phyloP scores from a whole-genome alignment of 2,113 vertebrate genomes.

The Sorex fumeus region DNA sequence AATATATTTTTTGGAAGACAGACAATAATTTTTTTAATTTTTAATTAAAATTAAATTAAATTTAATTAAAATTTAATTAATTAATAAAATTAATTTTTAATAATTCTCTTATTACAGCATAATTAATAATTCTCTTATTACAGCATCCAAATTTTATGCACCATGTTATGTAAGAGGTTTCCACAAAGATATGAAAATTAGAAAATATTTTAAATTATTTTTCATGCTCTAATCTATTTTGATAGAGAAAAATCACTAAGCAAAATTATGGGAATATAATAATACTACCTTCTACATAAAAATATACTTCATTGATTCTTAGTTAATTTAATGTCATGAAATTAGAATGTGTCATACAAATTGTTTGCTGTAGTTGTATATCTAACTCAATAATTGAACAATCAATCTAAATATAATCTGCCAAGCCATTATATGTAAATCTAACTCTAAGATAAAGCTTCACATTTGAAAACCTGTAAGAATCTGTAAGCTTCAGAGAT shows the following conservation, averaged over 20 bases:
- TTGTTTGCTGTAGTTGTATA: neutral
- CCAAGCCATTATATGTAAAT: neutral
- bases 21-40: no score
- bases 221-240: neutral
- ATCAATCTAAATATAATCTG: neutral
- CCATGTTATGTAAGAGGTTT: neutral
- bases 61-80: no score
- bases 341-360: conserved; percentile 26
- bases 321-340: conserved; percentile 9
- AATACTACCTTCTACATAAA: neutral
- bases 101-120: no score
- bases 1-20: conserved; percentile 27
- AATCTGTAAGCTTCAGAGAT: neutral
- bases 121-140: neutral
- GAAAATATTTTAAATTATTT: conserved; percentile 30
- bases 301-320: neutral
- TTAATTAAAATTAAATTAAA: no score
- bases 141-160: neutral
- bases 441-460: neutral
- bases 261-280: neutral
- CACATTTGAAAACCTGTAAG: neutral
- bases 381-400: neutral
- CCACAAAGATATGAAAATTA: neutral
- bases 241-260: neutral
- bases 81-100: no score